Conservation (phyloP, 2,113 vertebrate genomes). For the Calonectris borealis region DNA sequence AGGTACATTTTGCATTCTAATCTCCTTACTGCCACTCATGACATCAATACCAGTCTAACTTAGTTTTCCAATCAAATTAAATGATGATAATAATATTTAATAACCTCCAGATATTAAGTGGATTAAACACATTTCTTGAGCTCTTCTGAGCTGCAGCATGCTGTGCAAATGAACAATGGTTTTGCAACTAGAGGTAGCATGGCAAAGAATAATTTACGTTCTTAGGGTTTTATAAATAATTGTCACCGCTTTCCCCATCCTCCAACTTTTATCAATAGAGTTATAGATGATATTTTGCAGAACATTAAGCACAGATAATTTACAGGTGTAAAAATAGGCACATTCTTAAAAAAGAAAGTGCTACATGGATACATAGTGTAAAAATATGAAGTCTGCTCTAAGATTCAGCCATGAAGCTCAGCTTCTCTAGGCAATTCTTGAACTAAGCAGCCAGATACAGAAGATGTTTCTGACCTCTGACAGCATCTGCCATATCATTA, state of each 20-base stretch:
- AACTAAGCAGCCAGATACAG: background rate
- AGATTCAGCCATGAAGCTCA: background rate
- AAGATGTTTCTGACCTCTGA: background rate
- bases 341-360: background rate
- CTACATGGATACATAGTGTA: background rate
- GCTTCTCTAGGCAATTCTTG: background rate
- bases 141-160: background rate
- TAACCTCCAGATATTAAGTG: background rate
- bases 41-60: background rate
- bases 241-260: background rate
- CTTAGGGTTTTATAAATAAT: background rate
- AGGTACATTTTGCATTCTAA: background rate
- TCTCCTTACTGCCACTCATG: background rate
- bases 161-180: background rate
- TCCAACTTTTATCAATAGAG: background rate
- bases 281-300: background rate
- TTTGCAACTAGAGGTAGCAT: background rate
- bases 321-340: background rate
- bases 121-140: background rate
- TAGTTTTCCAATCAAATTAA: constrained; percentile 9
- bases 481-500: background rate
- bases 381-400: background rate
- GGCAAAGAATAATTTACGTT: background rate
- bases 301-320: background rate
- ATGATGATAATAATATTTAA: background rate